A percentile compares a stretch with the other conserved stretches of the same genome.
phyloP scores from a whole-genome alignment of 2,113 vertebrate species.

The Engystomops pustulosus region DNA sequence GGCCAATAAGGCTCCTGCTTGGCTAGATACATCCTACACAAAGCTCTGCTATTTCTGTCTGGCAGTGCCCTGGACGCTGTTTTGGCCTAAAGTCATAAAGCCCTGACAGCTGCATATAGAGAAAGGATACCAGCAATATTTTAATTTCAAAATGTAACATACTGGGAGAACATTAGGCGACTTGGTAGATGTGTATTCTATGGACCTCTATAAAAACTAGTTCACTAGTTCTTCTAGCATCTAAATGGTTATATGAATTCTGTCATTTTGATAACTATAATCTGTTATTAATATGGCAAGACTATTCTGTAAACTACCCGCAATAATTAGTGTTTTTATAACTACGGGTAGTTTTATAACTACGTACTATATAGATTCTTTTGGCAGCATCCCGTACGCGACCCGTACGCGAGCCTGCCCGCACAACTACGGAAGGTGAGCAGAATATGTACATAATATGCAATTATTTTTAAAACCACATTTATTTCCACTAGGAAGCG shows the following conservation, averaged over 20 bases:
- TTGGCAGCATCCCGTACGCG: too few relatives aligned
- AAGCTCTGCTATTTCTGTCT: conserved; percentile 42
- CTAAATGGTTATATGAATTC: neutral
- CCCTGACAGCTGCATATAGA: conserved; percentile 27
- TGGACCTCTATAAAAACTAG: neutral
- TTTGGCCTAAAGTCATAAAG: conserved; percentile 19
- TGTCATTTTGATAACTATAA: too few relatives aligned
- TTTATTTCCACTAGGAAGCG: too few relatives aligned
- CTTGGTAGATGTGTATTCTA: neutral
- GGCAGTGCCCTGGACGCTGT: neutral
- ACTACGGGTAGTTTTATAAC: too few relatives aligned
- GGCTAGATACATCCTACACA: conserved; percentile 16
- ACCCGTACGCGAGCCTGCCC: too few relatives aligned
- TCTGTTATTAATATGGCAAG: too few relatives aligned
- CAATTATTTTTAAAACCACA: too few relatives aligned
- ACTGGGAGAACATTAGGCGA: neutral
- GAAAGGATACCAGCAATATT: neutral
- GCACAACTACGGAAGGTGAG: too few relatives aligned
- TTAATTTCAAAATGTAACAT: neutral
- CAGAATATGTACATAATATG: too few relatives aligned
- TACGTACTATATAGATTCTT: too few relatives aligned
- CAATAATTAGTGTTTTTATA: too few relatives aligned
- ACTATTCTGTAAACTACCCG: too few relatives aligned
- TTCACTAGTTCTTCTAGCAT: neutral
- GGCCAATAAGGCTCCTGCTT: conserved; percentile 32